Conservation (phyloP, 2,888 invertebrate genomes). For the Heliconius hortense region DNA sequence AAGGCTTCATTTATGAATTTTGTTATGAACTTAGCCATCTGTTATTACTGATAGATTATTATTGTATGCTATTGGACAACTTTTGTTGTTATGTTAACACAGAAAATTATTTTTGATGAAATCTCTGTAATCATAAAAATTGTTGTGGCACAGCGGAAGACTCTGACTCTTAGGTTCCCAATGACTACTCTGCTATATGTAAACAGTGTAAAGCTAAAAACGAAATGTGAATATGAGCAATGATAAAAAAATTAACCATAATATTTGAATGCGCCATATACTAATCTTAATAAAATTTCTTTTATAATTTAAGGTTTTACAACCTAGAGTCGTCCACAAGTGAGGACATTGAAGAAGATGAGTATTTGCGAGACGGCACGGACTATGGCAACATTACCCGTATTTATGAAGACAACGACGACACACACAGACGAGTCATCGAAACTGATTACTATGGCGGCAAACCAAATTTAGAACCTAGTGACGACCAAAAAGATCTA, state of each 20-base stretch:
- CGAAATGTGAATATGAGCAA: too few relatives aligned
- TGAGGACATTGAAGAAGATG: constrained; percentile 81
- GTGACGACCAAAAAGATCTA: constrained; percentile 62
- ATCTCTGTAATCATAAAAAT: background rate
- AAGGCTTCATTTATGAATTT: constrained; percentile 31
- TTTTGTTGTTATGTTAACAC: background rate
- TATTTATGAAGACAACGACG: constrained; percentile 59
- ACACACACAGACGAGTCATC: constrained; percentile 53
- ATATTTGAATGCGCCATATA: too few relatives aligned
- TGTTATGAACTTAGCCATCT: background rate
- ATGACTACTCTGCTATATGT: too few relatives aligned
- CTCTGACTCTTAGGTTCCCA: too few relatives aligned
- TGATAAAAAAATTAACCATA: too few relatives aligned
- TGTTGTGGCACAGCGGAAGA: background rate
- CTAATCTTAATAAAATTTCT: background rate
- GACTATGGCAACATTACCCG: constrained; percentile 74
- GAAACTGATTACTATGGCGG: constrained; percentile 59
- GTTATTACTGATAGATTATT: background rate
- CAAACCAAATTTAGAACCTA: constrained; percentile 56
- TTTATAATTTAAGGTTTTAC: constrained; percentile 75
- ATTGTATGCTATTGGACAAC: background rate
- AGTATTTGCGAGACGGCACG: constrained; percentile 72
- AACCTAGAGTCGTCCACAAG: constrained; percentile 87
- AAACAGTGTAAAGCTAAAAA: too few relatives aligned
- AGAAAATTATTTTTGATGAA: too few relatives aligned